A percentile compares a stretch with the other conserved stretches of the same genome.
Evolutionary conservation across 2,797 vertebrate genomes (phyloP).

Genomic region (Falco berigora): DNA sequence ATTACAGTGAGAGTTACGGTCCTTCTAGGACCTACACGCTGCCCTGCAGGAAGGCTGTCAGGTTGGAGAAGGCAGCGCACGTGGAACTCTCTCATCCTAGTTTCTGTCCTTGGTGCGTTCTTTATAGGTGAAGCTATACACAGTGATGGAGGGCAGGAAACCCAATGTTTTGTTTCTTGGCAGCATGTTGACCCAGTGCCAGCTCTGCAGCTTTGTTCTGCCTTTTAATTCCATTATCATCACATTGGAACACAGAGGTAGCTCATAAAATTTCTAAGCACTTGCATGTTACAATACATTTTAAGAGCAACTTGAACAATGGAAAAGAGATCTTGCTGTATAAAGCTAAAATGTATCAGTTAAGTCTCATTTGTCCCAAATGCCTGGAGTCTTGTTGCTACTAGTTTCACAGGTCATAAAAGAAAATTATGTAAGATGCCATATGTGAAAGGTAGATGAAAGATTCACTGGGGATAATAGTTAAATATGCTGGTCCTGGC

Average conservation of each 20-base stretch:
- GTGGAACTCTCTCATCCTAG: not conserved
- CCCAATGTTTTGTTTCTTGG: not conserved
- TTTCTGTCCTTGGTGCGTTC: too few species aligned
- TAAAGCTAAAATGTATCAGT: not conserved
- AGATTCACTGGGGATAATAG: not conserved
- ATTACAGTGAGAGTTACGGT: not conserved
- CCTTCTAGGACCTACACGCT: not conserved
- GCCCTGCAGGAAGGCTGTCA: not conserved
- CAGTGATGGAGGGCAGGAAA: fast-evolving
- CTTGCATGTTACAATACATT: not conserved
- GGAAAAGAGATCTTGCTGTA: not conserved
- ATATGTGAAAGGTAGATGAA: not conserved
- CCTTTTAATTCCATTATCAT: not conserved
- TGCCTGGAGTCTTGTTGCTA: not conserved
- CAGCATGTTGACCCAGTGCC: not conserved
- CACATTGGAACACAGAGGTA: not conserved
- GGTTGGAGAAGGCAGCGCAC: fast-evolving
- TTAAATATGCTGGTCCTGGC: not conserved
- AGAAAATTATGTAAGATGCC: not conserved
- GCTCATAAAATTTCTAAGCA: not conserved
- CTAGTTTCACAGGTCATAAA: not conserved
- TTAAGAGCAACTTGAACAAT: not conserved
- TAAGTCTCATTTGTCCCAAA: not conserved
- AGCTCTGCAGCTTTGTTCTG: not conserved
- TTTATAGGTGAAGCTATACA: not conserved